Percentiles rank a stretch among this genome's conserved stretches.
phyloP scores from a whole-genome alignment of 30 jellyfish, hydroid and myxozoan species.

The Rhopilema esculentum region DNA sequence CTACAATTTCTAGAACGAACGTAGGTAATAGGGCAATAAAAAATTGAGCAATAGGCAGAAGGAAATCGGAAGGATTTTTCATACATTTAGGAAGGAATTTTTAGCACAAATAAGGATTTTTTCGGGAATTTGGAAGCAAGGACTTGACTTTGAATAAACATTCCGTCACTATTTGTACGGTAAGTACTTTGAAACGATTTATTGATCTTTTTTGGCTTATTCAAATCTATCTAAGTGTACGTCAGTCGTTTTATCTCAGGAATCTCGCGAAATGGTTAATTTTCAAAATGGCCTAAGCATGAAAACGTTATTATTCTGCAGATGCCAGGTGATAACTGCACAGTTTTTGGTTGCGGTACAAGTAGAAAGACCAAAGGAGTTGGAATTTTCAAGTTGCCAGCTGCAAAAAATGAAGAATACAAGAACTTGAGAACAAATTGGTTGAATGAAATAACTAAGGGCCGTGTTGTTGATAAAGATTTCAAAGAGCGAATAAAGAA shows the following conservation, averaged over 20 bases:
- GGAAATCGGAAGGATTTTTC: too few species aligned
- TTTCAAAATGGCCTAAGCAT: neutral
- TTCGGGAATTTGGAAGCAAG: too few species aligned
- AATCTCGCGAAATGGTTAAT: neutral
- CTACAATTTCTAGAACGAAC: too few species aligned
- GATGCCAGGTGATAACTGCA: conserved; percentile 76
- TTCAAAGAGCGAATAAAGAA: conserved; percentile 41
- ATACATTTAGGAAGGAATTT: too few species aligned
- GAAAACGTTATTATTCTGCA: neutral
- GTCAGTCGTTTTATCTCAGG: neutral
- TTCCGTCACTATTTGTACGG: too few species aligned
- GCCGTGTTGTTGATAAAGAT: conserved; percentile 48
- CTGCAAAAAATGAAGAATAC: conserved; percentile 32
- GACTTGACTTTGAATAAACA: too few species aligned
- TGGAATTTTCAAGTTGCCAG: conserved; percentile 68
- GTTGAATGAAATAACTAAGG: conserved; percentile 31
- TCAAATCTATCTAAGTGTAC: neutral
- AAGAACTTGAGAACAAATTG: conserved; percentile 46
- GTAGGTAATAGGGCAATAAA: too few species aligned
- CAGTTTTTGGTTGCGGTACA: conserved; percentile 72
- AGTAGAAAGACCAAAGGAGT: conserved; percentile 61
- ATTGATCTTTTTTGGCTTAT: neutral
- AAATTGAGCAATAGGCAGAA: too few species aligned
- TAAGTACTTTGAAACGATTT: neutral
- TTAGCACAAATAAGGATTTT: too few species aligned